Evolutionary conservation across 2,797 vertebrate species (phyloP).

Genomic region (Furcifer pardalis): DNA sequence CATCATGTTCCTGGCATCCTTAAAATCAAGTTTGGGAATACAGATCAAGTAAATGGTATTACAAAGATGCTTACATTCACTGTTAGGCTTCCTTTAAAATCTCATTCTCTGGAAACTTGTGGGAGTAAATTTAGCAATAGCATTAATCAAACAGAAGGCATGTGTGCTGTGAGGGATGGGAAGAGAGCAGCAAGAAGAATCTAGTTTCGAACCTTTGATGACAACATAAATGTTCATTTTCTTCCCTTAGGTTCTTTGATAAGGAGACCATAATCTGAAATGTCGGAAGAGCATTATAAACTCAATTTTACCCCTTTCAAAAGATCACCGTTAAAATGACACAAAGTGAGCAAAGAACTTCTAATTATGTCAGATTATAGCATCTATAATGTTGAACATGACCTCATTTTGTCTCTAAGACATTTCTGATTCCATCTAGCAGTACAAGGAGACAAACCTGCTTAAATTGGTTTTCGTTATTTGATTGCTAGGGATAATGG

Average conservation of each 20-base stretch:
- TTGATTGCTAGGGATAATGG: slow-evolving; percentile 16
- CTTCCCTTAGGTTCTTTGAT: slow-evolving; percentile 52
- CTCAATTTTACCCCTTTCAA: slow-evolving; percentile 43
- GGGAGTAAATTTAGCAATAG: not conserved
- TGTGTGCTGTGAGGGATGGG: slow-evolving; percentile 15
- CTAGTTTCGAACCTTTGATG: slow-evolving; percentile 44
- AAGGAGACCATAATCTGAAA: slow-evolving; percentile 51
- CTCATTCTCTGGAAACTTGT: slow-evolving; percentile 33
- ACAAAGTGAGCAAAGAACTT: slow-evolving; percentile 41
- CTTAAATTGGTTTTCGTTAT: slow-evolving; percentile 43
- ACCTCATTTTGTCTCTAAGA: slow-evolving; percentile 57
- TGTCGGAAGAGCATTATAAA: slow-evolving; percentile 49
- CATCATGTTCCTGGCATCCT: slow-evolving; percentile 22
- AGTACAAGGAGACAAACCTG: slow-evolving; percentile 21
- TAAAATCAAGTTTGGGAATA: slow-evolving; percentile 23
- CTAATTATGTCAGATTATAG: slow-evolving; percentile 62
- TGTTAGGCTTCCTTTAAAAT: slow-evolving; percentile 36
- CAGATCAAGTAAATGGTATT: slow-evolving; percentile 7
- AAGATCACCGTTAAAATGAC: slow-evolving; percentile 49
- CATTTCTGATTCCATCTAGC: slow-evolving; percentile 34
- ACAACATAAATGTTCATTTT: slow-evolving; percentile 53
- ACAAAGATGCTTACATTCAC: slow-evolving; percentile 37
- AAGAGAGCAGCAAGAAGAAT: slow-evolving; percentile 34
- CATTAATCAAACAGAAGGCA: slow-evolving; percentile 29
- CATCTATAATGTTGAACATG: slow-evolving; percentile 55